Conservation (phyloP, 2,113 vertebrate species). For the Callopanchax toddi region DNA sequence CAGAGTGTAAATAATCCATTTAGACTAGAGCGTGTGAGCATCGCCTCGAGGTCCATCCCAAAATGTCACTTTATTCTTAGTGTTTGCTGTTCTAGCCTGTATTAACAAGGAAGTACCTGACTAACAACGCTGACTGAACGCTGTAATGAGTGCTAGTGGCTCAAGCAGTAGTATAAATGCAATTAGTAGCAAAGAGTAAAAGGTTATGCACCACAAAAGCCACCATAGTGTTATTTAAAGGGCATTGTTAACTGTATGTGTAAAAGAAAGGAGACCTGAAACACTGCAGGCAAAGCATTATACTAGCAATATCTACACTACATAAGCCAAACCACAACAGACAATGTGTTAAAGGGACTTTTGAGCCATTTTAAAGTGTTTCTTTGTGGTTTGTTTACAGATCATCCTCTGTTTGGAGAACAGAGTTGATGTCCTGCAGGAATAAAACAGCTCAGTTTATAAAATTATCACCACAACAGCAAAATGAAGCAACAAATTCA, state of each 20-base stretch:
- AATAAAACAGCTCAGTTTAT: too few relatives aligned
- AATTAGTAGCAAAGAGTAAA: constrained; percentile 6
- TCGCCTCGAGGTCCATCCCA: constrained; percentile 41
- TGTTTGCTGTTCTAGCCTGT: constrained; percentile 13
- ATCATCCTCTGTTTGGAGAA: too few relatives aligned
- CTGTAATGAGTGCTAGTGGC: constrained; percentile 16
- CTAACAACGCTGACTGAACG: constrained; percentile 53
- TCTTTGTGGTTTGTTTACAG: too few relatives aligned
- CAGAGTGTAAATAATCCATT: constrained; percentile 66
- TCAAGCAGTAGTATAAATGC: constrained; percentile 22
- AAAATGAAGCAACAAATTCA: too few relatives aligned
- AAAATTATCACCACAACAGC: too few relatives aligned
- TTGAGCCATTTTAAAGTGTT: too few relatives aligned
- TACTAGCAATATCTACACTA: background rate
- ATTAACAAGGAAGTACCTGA: constrained; percentile 45
- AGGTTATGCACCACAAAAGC: constrained; percentile 13
- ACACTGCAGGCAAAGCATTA: constrained; percentile 1
- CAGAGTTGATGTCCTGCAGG: too few relatives aligned
- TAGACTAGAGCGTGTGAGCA: constrained; percentile 47
- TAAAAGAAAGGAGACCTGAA: too few relatives aligned
- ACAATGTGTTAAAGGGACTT: too few relatives aligned
- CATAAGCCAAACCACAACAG: too few relatives aligned
- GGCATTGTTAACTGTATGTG: too few relatives aligned
- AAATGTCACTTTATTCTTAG: constrained; percentile 44
- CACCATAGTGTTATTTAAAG: too few relatives aligned